Percentiles rank a stretch among this genome's conserved stretches.
Evolutionary conservation across 2,797 vertebrate species (phyloP).

Genomic region (Sardinella longiceps): DNA sequence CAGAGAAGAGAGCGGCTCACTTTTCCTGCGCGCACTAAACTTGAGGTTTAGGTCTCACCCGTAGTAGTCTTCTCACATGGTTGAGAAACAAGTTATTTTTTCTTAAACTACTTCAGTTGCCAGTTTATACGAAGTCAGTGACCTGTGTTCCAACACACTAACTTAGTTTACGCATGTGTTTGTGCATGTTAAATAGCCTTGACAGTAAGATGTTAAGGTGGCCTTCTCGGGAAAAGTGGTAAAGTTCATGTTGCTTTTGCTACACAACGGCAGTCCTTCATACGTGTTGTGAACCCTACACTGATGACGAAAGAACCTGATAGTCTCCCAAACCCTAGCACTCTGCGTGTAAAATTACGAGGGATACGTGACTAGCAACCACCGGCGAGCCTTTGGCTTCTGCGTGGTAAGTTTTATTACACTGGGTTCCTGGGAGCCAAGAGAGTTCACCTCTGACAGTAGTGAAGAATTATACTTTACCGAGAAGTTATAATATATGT

Average conservation of each 20-base stretch:
- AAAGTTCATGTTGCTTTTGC: neutral
- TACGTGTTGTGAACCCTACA: neutral
- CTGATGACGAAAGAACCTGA: constrained; percentile 17
- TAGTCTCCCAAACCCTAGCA: constrained; percentile 3
- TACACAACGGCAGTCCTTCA: neutral
- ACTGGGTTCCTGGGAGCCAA: neutral
- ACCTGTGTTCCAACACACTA: neutral
- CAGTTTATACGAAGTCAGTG: neutral
- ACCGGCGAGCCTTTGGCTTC: constrained; percentile 12
- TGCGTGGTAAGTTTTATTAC: constrained; percentile 19
- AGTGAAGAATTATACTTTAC: neutral
- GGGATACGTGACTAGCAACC: constrained; percentile 18
- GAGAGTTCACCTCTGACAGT: neutral
- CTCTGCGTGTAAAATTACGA: constrained; percentile 18
- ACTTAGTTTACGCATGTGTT: neutral
- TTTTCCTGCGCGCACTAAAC: constrained; percentile 77
- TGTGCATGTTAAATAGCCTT: neutral
- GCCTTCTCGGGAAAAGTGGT: neutral
- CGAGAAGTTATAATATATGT: neutral
- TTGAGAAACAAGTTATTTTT: neutral
- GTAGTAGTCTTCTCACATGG: constrained; percentile 60
- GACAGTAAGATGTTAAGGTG: neutral
- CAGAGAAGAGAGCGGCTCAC: constrained; percentile 77
- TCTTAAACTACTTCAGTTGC: neutral
- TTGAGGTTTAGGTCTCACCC: constrained; percentile 69